These are phyloP conservation scores for Adelphocoris suturalis DNA, from an alignment of 2,888 invertebrate genomes.

Conservation along the genomic window DNA sequence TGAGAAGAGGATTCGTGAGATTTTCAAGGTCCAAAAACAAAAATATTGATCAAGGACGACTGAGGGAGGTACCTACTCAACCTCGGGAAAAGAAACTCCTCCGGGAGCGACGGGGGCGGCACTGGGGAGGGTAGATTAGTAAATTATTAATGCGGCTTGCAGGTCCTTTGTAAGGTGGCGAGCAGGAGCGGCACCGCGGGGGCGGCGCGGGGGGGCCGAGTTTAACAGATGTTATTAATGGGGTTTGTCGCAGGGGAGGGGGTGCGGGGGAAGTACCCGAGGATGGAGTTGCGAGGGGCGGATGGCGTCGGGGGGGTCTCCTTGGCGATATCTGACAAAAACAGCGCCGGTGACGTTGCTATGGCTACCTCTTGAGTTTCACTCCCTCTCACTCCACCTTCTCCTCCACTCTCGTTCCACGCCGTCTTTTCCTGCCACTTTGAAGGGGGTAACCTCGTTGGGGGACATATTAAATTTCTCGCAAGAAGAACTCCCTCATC, in stretches of 20 bases:
- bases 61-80: not conserved
- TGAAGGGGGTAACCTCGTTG: conserved; percentile 50
- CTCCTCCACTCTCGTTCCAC: not conserved
- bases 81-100: conserved; percentile 34
- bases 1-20: not conserved
- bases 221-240: conserved; percentile 71
- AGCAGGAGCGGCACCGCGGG: not conserved
- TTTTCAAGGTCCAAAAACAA: not conserved
- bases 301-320: conserved; percentile 56
- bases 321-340: conserved; percentile 74
- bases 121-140: conserved; percentile 61
- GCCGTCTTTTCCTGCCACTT: conserved; percentile 25
- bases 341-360: conserved; percentile 73
- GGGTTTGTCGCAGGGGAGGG: conserved; percentile 55
- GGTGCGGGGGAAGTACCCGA: not conserved
- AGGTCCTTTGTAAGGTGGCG: conserved; percentile 63
- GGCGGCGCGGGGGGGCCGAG: not conserved
- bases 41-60: conserved; percentile 27
- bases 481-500: conserved; percentile 48
- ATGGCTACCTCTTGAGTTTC: conserved; percentile 70
- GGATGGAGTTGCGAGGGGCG: not conserved
- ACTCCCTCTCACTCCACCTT: conserved; percentile 36
- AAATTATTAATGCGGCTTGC: conserved; percentile 70
- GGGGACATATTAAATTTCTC: conserved; percentile 65
- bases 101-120: not conserved